phyloP scores from a whole-genome alignment of 2,888 invertebrate genomes.

The Pecten maximus region DNA sequence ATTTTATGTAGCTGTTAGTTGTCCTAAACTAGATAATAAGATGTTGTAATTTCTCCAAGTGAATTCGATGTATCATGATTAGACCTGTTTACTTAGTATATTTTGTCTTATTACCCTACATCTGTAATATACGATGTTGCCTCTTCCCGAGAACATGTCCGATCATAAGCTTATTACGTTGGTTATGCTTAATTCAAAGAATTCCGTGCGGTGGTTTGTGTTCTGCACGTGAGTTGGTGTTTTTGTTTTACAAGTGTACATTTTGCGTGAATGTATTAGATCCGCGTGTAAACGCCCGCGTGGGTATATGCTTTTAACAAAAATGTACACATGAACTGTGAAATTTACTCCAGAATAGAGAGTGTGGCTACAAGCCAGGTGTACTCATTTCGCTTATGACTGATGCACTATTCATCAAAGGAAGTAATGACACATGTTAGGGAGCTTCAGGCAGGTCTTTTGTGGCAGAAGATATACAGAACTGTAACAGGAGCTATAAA shows the following conservation, averaged over 20 bases:
- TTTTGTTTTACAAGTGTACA: background rate
- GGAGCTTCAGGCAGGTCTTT: background rate
- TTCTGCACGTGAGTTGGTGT: no score
- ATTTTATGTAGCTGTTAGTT: no score
- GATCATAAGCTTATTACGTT: no score
- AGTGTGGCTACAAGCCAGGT: background rate
- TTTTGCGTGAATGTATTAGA: background rate
- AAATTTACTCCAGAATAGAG: background rate
- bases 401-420: background rate
- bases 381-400: background rate
- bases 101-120: no score
- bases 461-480: background rate
- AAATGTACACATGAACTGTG: background rate
- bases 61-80: no score
- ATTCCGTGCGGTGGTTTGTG: no score
- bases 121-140: no score
- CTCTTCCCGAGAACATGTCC: no score
- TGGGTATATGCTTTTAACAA: background rate
- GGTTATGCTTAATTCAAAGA: no score
- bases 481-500: background rate
- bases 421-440: background rate
- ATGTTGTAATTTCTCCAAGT: no score
- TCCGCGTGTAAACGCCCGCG: background rate
- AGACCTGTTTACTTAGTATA: no score
- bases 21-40: no score